Conservation (phyloP, 2,888 invertebrate genomes). For the Lagria hirta region DNA sequence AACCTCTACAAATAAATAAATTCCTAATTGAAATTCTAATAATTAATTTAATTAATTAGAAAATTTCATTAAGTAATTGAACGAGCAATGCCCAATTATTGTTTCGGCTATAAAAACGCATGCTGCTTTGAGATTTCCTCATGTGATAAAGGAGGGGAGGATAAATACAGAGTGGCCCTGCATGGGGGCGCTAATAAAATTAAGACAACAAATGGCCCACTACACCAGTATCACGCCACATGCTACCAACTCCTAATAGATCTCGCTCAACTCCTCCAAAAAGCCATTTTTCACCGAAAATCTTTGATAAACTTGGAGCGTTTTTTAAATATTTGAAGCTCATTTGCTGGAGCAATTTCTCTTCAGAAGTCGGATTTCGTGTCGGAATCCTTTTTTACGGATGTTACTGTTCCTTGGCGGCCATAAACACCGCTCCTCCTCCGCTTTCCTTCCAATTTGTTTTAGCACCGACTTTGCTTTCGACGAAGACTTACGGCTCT, state of each 20-base stretch:
- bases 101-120: conserved; percentile 10
- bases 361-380: conserved; percentile 27
- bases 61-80: not conserved
- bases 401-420: conserved; percentile 28
- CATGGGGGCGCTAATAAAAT: conserved; percentile 53
- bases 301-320: conserved; percentile 1
- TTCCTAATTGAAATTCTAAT: too few species aligned
- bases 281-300: not conserved
- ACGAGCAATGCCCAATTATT: conserved; percentile 1
- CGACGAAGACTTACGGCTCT: conserved; percentile 32
- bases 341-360: conserved; percentile 15
- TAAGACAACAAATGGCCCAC: conserved; percentile 52
- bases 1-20: too few species aligned
- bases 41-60: too few species aligned
- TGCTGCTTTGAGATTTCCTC: conserved; percentile 26
- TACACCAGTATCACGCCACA: conserved; percentile 51
- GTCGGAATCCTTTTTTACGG: conserved; percentile 25
- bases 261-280: not conserved
- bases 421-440: conserved; percentile 35
- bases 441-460: conserved; percentile 34
- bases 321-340: conserved; percentile 13
- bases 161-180: conserved; percentile 25
- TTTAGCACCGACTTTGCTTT: conserved; percentile 39
- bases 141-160: conserved; percentile 26
- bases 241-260: conserved; percentile 32